Evolutionary conservation across 2,113 vertebrate species (phyloP).

Genomic region (Dasyornis broadbenti): DNA sequence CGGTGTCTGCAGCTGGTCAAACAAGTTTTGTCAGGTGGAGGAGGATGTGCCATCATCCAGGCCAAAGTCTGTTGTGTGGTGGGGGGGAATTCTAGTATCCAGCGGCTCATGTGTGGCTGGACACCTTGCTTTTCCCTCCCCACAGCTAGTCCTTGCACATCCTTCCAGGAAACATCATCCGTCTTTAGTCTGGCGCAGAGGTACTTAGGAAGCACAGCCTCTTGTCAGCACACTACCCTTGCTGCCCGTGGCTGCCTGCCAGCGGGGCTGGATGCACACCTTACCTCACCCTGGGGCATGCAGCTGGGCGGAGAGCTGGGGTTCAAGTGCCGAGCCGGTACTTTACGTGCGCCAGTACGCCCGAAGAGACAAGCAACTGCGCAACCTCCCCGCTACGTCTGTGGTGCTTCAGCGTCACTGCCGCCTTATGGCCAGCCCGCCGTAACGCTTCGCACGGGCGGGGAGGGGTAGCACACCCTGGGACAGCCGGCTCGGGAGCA

Average conservation of each 20-base stretch:
- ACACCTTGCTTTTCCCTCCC: not conserved
- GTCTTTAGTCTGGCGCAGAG: rapidly evolving
- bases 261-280: rapidly evolving
- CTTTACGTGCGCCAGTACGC: rapidly evolving
- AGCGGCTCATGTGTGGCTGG: not conserved
- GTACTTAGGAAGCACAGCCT: too few relatives aligned
- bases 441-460: too few relatives aligned
- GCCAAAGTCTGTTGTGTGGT: not conserved
- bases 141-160: rapidly evolving
- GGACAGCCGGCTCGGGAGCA: too few relatives aligned
- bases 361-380: rapidly evolving
- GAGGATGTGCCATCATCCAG: not conserved
- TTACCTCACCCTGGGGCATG: too few relatives aligned
- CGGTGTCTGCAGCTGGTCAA: rapidly evolving
- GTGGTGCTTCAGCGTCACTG: rapidly evolving
- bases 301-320: rapidly evolving
- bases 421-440: rapidly evolving
- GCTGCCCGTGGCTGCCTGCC: not conserved
- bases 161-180: not conserved
- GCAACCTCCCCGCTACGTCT: rapidly evolving
- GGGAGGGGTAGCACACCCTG: too few relatives aligned
- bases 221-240: not conserved
- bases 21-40: not conserved
- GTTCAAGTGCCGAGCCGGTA: rapidly evolving
- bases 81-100: not conserved